A percentile compares a stretch with the other conserved stretches of the same genome.
phyloP scores from a whole-genome alignment of 30 jellyfish, hydroid and myxozoan species.

The Sanderia malayensis region DNA sequence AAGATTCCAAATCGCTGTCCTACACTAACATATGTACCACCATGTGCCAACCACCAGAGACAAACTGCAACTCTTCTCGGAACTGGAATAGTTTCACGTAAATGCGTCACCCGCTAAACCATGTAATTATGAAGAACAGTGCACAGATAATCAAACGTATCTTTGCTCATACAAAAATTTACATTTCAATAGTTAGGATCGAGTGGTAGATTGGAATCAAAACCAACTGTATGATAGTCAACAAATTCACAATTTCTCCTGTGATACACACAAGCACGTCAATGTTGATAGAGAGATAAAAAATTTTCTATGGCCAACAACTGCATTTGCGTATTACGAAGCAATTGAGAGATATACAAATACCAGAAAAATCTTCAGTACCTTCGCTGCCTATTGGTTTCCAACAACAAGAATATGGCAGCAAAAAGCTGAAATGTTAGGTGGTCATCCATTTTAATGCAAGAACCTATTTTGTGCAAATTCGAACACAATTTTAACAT shows the following conservation, averaged over 20 bases:
- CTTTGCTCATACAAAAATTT: neutral
- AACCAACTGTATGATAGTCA: neutral
- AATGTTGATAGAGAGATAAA: neutral
- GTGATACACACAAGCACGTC: neutral
- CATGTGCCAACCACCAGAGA: conserved; percentile 22
- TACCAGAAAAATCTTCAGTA: neutral
- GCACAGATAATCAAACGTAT: neutral
- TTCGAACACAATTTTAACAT: no score
- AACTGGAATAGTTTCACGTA: conserved; percentile 5
- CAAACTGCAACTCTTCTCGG: conserved; percentile 16
- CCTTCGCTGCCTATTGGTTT: neutral
- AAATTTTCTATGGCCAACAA: neutral
- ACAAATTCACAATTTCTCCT: neutral
- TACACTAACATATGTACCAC: neutral
- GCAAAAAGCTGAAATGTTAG: no score
- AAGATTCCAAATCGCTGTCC: conserved; percentile 17
- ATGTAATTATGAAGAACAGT: neutral
- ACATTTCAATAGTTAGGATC: neutral
- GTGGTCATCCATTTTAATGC: no score
- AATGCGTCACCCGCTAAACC: neutral
- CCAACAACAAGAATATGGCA: no score
- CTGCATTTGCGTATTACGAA: neutral
- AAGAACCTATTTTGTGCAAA: no score
- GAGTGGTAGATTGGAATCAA: neutral
- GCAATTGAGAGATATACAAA: neutral